These are phyloP conservation scores for Xestobium rufovillosum DNA, from an alignment of 2,888 invertebrate species.

Conservation along the genomic window DNA sequence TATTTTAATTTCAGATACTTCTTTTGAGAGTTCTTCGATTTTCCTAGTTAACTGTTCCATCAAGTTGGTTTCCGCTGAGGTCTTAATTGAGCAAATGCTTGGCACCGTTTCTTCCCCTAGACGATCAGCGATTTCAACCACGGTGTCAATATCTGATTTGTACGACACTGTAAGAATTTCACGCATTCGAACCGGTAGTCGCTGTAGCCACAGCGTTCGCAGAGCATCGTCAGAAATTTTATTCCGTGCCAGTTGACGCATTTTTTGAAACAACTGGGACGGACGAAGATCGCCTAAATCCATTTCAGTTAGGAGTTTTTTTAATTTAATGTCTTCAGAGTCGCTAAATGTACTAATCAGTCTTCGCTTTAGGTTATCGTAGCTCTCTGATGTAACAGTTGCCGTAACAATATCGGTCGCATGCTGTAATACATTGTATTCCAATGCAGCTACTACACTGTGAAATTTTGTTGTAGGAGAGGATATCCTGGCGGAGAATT, in stretches of 20 bases:
- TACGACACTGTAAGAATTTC: slow-evolving; percentile 1
- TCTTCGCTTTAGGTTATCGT: no score
- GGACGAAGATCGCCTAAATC: slow-evolving; percentile 5
- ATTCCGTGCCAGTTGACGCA: not conserved
- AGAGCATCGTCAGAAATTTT: slow-evolving; percentile 5
- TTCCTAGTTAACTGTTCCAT: no score
- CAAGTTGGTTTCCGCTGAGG: not conserved
- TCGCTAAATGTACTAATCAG: no score
- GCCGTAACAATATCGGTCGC: not conserved
- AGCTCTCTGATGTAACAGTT: not conserved
- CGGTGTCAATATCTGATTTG: not conserved
- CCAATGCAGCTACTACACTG: no score
- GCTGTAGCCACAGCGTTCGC: slow-evolving; percentile 7
- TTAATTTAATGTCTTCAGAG: no score
- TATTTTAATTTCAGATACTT: no score
- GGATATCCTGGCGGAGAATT: no score
- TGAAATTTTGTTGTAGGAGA: no score
- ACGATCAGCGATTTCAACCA: slow-evolving; percentile 2
- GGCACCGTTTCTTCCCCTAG: not conserved
- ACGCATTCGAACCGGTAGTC: slow-evolving; percentile 2
- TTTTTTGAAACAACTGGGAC: slow-evolving; percentile 4
- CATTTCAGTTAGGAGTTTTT: slow-evolving; percentile 6
- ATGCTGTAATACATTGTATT: no score
- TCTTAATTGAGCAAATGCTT: not conserved
- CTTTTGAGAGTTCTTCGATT: no score